A percentile compares a stretch with the other conserved stretches of the same genome.
phyloP scores from a whole-genome alignment of 2,113 vertebrate species.

The Mirza zaza region DNA sequence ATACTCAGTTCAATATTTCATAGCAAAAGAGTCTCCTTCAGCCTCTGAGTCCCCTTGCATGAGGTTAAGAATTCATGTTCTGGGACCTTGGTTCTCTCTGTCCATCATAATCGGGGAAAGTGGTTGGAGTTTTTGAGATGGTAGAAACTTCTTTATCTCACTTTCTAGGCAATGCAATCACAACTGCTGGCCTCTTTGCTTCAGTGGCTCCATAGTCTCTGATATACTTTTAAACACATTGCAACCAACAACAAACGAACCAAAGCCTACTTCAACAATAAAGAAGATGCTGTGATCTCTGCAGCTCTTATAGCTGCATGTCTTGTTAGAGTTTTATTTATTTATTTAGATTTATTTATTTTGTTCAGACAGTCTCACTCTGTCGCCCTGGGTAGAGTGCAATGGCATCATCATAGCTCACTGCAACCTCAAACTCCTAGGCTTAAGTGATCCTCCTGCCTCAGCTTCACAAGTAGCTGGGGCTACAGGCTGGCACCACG shows the following conservation, averaged over 20 bases:
- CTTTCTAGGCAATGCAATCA: neutral
- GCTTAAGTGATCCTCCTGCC: no score
- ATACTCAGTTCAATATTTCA: neutral
- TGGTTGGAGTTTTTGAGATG: neutral
- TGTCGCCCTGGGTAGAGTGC: no score
- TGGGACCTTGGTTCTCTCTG: neutral
- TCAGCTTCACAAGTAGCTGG: no score
- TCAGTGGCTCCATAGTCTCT: no score
- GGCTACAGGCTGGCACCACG: no score
- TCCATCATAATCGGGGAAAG: neutral
- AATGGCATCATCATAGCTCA: no score
- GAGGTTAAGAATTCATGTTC: neutral
- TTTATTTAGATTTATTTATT: no score
- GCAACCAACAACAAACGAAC: neutral
- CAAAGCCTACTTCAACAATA: neutral
- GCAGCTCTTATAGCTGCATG: neutral
- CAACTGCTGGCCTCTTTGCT: no score
- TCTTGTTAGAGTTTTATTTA: neutral
- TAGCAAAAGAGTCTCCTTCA: neutral
- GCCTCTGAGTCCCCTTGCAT: neutral
- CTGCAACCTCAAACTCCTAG: no score
- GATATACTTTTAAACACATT: rapidly evolving
- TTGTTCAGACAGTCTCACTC: no score
- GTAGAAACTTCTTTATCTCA: no score
- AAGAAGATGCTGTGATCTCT: neutral